phyloP scores from a whole-genome alignment of 2,113 vertebrate species.

The Dascyllus trimaculatus region DNA sequence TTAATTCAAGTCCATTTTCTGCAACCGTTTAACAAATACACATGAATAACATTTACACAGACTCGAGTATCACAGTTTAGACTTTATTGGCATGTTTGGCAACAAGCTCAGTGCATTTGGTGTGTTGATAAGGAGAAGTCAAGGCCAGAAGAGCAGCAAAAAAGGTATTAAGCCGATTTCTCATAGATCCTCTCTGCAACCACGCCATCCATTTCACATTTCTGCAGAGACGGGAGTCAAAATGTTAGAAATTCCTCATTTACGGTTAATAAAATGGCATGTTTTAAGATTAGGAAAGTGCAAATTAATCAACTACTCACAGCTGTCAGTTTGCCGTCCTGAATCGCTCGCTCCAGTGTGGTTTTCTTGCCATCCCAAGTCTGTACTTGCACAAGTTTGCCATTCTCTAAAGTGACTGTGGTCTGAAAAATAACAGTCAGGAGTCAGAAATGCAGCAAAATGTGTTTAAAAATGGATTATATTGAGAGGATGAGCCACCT shows the following conservation, averaged over 20 bases:
- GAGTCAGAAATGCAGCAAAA: not conserved
- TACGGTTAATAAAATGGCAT: not conserved
- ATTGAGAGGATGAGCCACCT: constrained; percentile 75
- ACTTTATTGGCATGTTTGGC: constrained; percentile 63
- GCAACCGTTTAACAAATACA: no score
- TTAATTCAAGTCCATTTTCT: not conserved
- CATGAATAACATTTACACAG: not conserved
- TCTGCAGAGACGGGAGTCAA: constrained; percentile 80
- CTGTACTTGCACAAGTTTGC: constrained; percentile 78
- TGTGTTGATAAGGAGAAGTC: not conserved
- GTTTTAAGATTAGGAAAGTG: no score
- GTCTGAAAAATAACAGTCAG: constrained; percentile 79
- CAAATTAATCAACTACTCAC: constrained; percentile 58
- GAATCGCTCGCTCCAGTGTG: constrained; percentile 67
- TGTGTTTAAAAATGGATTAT: fast-evolving
- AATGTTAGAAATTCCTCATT: constrained; percentile 1
- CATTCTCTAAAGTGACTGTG: constrained; percentile 80
- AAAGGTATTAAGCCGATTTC: constrained; percentile 76
- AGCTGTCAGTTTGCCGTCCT: constrained; percentile 71
- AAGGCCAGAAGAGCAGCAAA: not conserved
- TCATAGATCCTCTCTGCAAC: constrained; percentile 88
- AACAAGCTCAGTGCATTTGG: constrained; percentile 6
- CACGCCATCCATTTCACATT: constrained; percentile 88
- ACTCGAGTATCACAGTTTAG: constrained; percentile 30
- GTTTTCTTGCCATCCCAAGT: constrained; percentile 75